Evolutionary conservation across 2,888 invertebrate genomes (phyloP), one percentile per base, ranked within the genome.

Genomic region (Lagria hirta): DNA sequence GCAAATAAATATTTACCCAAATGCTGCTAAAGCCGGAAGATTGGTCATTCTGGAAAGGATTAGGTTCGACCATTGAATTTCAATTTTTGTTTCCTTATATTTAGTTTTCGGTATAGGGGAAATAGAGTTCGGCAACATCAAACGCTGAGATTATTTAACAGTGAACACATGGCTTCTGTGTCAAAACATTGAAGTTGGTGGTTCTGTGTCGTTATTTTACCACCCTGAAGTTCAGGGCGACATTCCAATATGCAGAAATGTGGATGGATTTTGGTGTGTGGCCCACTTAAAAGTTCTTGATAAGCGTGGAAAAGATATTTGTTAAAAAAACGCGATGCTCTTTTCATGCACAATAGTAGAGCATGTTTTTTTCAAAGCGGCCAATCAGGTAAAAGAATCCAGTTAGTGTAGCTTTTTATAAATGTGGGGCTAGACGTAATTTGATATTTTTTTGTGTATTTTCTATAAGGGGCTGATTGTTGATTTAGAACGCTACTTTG

Each of bases 91-190:
- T 16, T 28, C 28, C 27, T 26, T 32, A 33, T 41, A 33, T 32
- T 41, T 41, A 41, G 33, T 36, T 44, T 44, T 44, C 44, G 44
- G 44, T 28, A 28, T 41, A n/a, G 26, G 32, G 41, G 32, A 40
- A 41, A 33, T 41, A 20, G 22, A 40, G 41, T 34, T 37, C 44
- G 44, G 44, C 44, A 20, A 48, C 21, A 36, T 48, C 48, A 48
- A 48, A 48, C 28, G 48, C 6, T 10, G 14, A 28, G 28, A 33
- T 32, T 42, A 43, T 43, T 48, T 48, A 49, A 64, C 61, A 60
- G 50, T 55, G 57, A 62, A 63, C 64, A 64, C 61, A 63, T 64
- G 64, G 64, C 64, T 51, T 53, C 54, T 51, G 54, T 62, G 64
- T 64, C 64, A 64, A 63, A 64, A 64, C 62, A 64, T 60, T 61